A percentile compares a stretch with the other conserved stretches of the same genome.
These are phyloP conservation scores for Muscicapa comitata DNA, from an alignment of 2,797 vertebrate genomes.

Conservation along the genomic window DNA sequence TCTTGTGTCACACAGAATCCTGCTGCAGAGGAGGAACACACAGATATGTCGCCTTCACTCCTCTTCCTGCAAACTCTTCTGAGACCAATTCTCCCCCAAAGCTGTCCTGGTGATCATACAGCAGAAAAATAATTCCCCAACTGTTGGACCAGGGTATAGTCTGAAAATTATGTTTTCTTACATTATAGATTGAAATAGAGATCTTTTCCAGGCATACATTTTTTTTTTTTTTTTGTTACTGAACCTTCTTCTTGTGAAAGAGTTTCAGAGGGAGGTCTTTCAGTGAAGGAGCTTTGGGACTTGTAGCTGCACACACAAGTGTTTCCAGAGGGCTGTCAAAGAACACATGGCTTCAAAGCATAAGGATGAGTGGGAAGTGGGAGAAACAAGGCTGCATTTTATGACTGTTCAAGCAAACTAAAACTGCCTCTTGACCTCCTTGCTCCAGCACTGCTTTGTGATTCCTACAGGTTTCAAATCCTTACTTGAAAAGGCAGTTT, in stretches of 20 bases:
- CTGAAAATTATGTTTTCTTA: not conserved
- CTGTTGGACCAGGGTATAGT: not conserved
- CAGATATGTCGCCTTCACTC: accelerated
- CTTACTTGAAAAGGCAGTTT: not conserved
- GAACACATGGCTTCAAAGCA: not conserved
- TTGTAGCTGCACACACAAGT: not conserved
- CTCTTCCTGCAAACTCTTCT: not conserved
- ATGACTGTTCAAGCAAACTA: not conserved
- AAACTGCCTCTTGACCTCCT: not conserved
- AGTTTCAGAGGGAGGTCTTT: not conserved
- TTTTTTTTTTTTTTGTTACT: not conserved
- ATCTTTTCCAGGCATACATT: not conserved
- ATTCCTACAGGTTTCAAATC: not conserved
- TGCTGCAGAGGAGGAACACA: not conserved
- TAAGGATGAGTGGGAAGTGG: not conserved
- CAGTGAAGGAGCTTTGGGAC: not conserved
- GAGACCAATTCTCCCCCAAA: not conserved
- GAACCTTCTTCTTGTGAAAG: not conserved
- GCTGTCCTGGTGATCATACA: not conserved
- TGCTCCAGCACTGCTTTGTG: not conserved
- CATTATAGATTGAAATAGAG: not conserved
- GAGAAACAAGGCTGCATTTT: constrained; percentile 7
- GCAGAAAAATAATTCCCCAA: not conserved
- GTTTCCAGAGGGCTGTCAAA: not conserved
- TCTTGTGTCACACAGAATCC: not conserved